phyloP scores from a whole-genome alignment of 2,113 vertebrate genomes.

The Amblyopsis rosae region DNA sequence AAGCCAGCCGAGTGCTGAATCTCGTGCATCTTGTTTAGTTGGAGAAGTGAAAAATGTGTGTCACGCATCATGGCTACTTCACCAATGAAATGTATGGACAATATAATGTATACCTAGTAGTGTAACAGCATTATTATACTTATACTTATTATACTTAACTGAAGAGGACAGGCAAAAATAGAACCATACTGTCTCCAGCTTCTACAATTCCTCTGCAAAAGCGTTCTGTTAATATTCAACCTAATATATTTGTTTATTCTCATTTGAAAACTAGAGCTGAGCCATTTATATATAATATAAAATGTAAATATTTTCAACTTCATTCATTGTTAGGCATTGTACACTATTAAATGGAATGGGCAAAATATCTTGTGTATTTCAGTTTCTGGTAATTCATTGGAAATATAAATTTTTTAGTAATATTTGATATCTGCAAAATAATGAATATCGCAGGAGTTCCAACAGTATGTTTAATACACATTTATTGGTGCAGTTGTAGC shows the following conservation, averaged over 20 bases:
- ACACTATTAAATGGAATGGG: too few species aligned
- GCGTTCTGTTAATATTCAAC: conserved; percentile 37
- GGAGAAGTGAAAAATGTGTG: not conserved
- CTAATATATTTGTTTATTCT: not conserved
- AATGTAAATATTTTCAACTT: too few species aligned
- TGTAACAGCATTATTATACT: conserved; percentile 28
- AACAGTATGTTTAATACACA: conserved; percentile 5
- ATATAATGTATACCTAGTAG: not conserved
- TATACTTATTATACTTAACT: conserved; percentile 55
- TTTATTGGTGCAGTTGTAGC: conserved; percentile 72
- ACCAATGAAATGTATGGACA: not conserved
- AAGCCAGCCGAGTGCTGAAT: conserved; percentile 66
- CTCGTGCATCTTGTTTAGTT: conserved; percentile 63
- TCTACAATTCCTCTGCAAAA: conserved; percentile 64
- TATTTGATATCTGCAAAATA: not conserved
- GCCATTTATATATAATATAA: too few species aligned
- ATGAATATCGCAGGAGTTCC: not conserved
- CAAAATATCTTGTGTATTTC: too few species aligned
- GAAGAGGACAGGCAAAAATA: conserved; percentile 72
- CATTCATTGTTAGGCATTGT: too few species aligned
- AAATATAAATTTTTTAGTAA: not conserved
- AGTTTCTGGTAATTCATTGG: too few species aligned
- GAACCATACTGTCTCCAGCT: conserved; percentile 42
- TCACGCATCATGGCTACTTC: too few species aligned
- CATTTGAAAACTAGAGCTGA: too few species aligned